Evolutionary conservation across 2,797 vertebrate species (phyloP).

Genomic region (Okamejei kenojei): DNA sequence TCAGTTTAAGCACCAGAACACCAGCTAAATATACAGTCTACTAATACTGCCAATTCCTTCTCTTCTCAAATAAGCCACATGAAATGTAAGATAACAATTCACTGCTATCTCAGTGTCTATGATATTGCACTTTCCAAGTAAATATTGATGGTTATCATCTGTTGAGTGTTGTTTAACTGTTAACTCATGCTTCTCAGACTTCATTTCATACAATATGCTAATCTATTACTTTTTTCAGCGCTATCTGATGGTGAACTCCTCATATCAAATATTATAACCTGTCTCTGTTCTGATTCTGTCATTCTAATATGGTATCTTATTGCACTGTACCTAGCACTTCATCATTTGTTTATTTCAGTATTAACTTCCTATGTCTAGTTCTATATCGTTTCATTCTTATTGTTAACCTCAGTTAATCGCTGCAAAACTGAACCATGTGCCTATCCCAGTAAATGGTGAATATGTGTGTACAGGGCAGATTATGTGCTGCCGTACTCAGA

Average conservation of each 20-base stretch:
- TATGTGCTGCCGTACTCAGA: background rate
- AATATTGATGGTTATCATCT: background rate
- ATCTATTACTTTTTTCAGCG: too few relatives aligned
- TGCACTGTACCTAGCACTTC: background rate
- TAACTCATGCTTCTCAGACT: too few relatives aligned
- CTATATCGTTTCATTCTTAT: background rate
- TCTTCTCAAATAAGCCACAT: background rate
- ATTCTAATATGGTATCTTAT: background rate
- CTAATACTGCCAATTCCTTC: background rate
- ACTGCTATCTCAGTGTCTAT: background rate
- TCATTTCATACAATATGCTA: too few relatives aligned
- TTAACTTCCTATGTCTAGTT: background rate
- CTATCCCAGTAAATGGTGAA: background rate
- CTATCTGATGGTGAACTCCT: background rate
- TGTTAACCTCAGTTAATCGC: background rate
- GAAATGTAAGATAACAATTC: background rate
- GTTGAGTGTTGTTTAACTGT: background rate
- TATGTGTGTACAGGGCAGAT: background rate
- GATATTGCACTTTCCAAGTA: background rate
- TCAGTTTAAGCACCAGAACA: background rate
- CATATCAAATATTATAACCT: background rate
- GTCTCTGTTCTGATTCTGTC: background rate
- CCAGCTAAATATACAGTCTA: background rate
- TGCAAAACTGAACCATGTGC: background rate
- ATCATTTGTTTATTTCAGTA: background rate